A percentile compares a stretch with the other conserved stretches of the same genome.
phyloP scores from a whole-genome alignment of 2,888 invertebrate genomes.

The Salticus scenicus region DNA sequence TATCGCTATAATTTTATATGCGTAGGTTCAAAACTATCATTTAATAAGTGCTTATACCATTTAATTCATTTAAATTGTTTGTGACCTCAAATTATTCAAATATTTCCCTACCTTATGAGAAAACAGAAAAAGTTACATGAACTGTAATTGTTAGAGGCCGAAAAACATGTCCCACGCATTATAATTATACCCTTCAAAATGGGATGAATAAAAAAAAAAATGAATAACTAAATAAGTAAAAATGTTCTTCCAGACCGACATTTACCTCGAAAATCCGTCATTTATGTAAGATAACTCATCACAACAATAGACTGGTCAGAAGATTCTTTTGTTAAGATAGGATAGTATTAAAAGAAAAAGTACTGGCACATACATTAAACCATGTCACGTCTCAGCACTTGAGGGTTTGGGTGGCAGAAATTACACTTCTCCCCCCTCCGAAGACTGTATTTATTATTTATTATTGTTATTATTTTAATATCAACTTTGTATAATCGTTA shows the following conservation, averaged over 20 bases:
- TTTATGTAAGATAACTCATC: constrained; percentile 10
- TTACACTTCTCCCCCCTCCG: constrained; percentile 36
- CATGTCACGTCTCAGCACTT: constrained; percentile 46
- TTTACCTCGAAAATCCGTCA: constrained; percentile 19
- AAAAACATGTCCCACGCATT: constrained; percentile 9
- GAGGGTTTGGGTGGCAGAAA: constrained; percentile 11
- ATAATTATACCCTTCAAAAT: background rate
- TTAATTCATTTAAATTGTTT: constrained; percentile 11
- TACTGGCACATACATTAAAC: constrained; percentile 24
- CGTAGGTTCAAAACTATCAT: constrained; percentile 1
- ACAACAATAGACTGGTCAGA: constrained; percentile 24
- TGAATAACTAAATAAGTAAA: background rate
- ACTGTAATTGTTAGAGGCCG: background rate
- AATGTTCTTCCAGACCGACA: background rate
- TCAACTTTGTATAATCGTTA: constrained; percentile 31
- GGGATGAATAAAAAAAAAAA: too few species aligned
- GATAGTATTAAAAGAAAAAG: background rate
- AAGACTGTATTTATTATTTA: constrained; percentile 1
- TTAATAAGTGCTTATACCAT: background rate
- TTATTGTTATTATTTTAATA: constrained; percentile 26
- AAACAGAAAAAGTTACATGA: background rate
- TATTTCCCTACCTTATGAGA: background rate
- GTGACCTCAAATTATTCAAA: background rate
- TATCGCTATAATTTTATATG: background rate
- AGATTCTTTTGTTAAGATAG: constrained; percentile 9